Percentiles rank a stretch among this genome's conserved stretches.
phyloP scores from a whole-genome alignment of 2,888 invertebrate genomes.

The Mesopsocus fuscifrons region DNA sequence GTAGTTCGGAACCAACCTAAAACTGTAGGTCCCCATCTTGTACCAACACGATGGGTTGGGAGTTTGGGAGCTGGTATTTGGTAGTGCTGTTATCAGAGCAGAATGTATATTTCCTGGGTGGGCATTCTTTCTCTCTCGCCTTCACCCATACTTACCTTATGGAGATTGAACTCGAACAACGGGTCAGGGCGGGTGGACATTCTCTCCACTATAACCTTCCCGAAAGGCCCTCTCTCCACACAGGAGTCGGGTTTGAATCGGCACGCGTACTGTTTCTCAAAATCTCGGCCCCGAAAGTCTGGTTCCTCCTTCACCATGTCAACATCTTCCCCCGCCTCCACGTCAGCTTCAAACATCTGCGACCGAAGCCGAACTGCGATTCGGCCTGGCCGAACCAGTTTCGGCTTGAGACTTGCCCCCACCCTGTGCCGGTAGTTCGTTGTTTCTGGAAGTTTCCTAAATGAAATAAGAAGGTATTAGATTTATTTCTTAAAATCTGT shows the following conservation, averaged over 20 bases:
- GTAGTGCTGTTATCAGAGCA: no score
- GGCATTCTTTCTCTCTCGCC: no score
- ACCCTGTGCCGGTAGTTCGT: slow-evolving; percentile 17
- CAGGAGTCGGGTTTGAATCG: slow-evolving; percentile 18
- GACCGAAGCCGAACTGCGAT: slow-evolving; percentile 19
- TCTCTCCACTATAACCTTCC: slow-evolving; percentile 20
- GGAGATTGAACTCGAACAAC: slow-evolving; percentile 20
- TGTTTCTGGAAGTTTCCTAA: slow-evolving; percentile 14
- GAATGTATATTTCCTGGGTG: no score
- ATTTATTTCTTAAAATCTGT: no score
- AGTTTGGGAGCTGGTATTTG: no score
- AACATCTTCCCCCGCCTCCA: slow-evolving; percentile 20
- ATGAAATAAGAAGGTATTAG: not conserved
- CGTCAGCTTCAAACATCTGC: slow-evolving; percentile 20
- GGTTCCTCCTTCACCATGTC: slow-evolving; percentile 19
- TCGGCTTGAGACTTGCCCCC: slow-evolving; percentile 18
- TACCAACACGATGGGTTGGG: no score
- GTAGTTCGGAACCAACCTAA: no score
- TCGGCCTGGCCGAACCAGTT: slow-evolving; percentile 19
- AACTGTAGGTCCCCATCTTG: no score
- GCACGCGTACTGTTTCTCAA: slow-evolving; percentile 22
- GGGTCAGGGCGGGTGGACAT: slow-evolving; percentile 15
- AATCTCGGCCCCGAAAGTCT: slow-evolving; percentile 20
- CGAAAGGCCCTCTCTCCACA: slow-evolving; percentile 20
- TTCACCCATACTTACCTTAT: no score